Evolutionary conservation across 2,113 vertebrate species (phyloP).

Genomic region (Colossoma macropomum): DNA sequence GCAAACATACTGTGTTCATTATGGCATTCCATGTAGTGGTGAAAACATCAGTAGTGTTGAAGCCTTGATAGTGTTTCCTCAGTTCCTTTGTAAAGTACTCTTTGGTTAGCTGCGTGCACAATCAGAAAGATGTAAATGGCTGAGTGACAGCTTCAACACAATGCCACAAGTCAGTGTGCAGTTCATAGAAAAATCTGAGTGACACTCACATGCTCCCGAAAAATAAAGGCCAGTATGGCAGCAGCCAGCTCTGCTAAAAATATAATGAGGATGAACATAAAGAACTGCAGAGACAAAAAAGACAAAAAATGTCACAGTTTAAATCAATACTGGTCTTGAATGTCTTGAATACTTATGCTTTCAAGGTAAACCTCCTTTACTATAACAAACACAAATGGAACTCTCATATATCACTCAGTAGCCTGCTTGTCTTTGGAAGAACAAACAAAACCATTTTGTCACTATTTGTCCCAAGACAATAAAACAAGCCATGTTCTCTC

Average conservation of each 20-base stretch:
- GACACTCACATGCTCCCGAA: slow-evolving; percentile 90
- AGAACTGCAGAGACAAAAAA: slow-evolving; percentile 81
- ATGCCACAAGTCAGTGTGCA: neutral
- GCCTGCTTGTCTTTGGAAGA: too few relatives aligned
- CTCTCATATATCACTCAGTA: too few relatives aligned
- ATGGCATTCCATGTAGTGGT: slow-evolving; percentile 93
- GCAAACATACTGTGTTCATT: slow-evolving; percentile 90
- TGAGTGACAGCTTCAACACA: neutral
- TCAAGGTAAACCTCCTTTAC: too few relatives aligned
- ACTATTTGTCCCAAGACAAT: too few relatives aligned
- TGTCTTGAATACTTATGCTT: too few relatives aligned
- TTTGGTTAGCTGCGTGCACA: slow-evolving; percentile 83
- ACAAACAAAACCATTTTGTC: too few relatives aligned
- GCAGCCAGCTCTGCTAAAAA: slow-evolving; percentile 93
- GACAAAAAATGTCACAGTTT: slow-evolving; percentile 31
- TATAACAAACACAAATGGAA: too few relatives aligned
- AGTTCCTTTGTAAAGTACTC: slow-evolving; percentile 94
- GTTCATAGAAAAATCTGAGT: neutral
- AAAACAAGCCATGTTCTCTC: too few relatives aligned
- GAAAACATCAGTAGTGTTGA: slow-evolving; percentile 88
- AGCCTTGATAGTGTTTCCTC: slow-evolving; percentile 88
- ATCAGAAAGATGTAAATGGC: neutral
- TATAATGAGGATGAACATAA: slow-evolving; percentile 94
- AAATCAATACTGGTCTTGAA: too few relatives aligned
- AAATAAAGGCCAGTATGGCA: slow-evolving; percentile 92